Percentiles rank a stretch among this genome's conserved stretches.
phyloP scores from a whole-genome alignment of 2,888 invertebrate genomes.

The Drosophila mimica region DNA sequence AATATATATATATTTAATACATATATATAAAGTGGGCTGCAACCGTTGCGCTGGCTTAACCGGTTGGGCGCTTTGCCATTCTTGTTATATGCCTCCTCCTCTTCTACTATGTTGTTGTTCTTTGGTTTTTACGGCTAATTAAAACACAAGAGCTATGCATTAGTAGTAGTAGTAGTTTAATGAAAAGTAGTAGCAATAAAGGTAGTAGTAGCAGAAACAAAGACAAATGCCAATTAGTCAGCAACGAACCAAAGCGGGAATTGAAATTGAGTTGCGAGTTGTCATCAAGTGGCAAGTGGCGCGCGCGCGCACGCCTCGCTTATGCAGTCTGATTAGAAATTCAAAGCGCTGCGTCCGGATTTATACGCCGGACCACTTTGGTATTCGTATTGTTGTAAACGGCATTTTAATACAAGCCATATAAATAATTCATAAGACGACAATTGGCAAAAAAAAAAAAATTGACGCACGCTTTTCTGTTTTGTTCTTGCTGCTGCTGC shows the following conservation, averaged over 20 bases:
- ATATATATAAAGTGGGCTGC: conserved; percentile 49
- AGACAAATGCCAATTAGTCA: conserved; percentile 69
- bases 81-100: conserved; percentile 42
- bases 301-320: conserved; percentile 18
- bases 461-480: conserved; percentile 23
- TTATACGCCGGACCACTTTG: conserved; percentile 55
- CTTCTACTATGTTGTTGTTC: conserved; percentile 28
- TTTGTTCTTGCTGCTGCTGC: conserved; percentile 9
- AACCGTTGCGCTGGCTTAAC: conserved; percentile 40
- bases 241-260: conserved; percentile 20
- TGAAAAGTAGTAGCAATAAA: conserved; percentile 40
- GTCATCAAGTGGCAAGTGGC: conserved; percentile 52
- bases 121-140: conserved; percentile 68
- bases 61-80: conserved; percentile 45
- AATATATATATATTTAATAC: neutral
- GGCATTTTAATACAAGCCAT: conserved; percentile 61
- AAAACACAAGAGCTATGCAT: conserved; percentile 56
- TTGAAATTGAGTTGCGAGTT: conserved; percentile 43
- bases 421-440: conserved; percentile 72
- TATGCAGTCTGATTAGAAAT: conserved; percentile 70
- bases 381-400: conserved; percentile 53
- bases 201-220: conserved; percentile 37
- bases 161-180: conserved; percentile 42
- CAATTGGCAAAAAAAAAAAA: conserved; percentile 25
- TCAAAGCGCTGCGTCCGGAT: conserved; percentile 55